These are phyloP conservation scores for Ormyrus rosae DNA, from an alignment of 2,888 invertebrate genomes.

Conservation along the genomic window DNA sequence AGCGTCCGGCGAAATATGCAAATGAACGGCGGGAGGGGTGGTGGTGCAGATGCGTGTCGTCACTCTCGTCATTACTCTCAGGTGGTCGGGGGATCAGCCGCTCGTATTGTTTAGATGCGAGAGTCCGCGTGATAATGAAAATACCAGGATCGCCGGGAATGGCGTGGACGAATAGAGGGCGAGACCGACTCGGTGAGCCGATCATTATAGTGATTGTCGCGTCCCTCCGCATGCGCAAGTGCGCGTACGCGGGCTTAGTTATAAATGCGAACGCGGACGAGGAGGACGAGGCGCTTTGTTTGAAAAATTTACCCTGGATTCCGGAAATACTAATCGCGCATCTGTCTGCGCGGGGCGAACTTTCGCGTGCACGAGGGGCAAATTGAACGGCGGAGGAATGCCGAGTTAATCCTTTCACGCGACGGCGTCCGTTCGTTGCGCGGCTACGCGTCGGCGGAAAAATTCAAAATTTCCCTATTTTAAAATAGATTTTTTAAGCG, in stretches of 20 bases:
- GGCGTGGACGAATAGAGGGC: background rate
- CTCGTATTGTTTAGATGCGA: slow-evolving; percentile 63
- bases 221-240: slow-evolving; percentile 21
- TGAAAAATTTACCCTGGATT: slow-evolving; percentile 47
- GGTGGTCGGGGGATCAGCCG: slow-evolving; percentile 51
- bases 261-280: slow-evolving; percentile 12
- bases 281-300: slow-evolving; percentile 35
- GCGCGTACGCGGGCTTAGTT: background rate
- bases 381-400: slow-evolving; percentile 21
- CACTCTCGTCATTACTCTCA: slow-evolving; percentile 56
- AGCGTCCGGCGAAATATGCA: slow-evolving; percentile 58
- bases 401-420: slow-evolving; percentile 26
- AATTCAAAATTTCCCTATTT: no score
- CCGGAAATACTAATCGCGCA: slow-evolving; percentile 49
- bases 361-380: background rate
- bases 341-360: background rate
- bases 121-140: slow-evolving; percentile 65
- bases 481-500: no score
- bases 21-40: slow-evolving; percentile 51
- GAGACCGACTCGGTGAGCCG: slow-evolving; percentile 51
- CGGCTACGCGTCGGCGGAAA: no score
- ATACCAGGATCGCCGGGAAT: slow-evolving; percentile 62
- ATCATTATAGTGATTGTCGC: slow-evolving; percentile 63
- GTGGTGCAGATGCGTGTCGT: slow-evolving; percentile 58
- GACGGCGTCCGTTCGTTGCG: no score